These are phyloP conservation scores for Hyla sarda DNA, from an alignment of 2,113 vertebrate genomes.

Conservation along the genomic window DNA sequence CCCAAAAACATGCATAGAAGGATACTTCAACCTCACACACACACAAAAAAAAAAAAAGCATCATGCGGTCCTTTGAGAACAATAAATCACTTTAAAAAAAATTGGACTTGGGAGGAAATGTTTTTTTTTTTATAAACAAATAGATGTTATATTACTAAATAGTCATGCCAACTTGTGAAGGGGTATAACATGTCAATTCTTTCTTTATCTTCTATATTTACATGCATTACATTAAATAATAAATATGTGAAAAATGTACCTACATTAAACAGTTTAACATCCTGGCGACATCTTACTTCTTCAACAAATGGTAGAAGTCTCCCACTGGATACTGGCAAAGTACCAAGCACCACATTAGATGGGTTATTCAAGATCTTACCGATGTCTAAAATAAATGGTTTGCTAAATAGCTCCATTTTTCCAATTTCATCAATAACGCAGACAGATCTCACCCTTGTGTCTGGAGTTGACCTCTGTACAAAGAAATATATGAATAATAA, in stretches of 20 bases:
- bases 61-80: no score
- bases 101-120: no score
- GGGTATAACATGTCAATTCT: no score
- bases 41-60: no score
- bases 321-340: constrained; percentile 88
- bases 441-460: constrained; percentile 69
- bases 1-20: no score
- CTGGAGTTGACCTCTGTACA: constrained; percentile 69
- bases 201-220: no score
- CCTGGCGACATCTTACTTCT: constrained; percentile 83
- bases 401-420: constrained; percentile 98
- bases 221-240: neutral
- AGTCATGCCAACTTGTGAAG: no score
- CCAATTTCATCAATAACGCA: constrained; percentile 94
- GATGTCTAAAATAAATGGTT: constrained; percentile 85
- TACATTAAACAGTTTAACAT: constrained; percentile 87
- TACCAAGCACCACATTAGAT: constrained; percentile 80
- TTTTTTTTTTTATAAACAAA: no score
- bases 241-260: constrained; percentile 67
- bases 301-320: constrained; percentile 88
- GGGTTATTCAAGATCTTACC: constrained; percentile 73
- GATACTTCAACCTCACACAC: no score
- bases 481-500: neutral
- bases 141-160: no score
- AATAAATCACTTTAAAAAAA: no score